Conservation (phyloP, 64 coral and sea anemone species). For the Actinia tenebrosa region DNA sequence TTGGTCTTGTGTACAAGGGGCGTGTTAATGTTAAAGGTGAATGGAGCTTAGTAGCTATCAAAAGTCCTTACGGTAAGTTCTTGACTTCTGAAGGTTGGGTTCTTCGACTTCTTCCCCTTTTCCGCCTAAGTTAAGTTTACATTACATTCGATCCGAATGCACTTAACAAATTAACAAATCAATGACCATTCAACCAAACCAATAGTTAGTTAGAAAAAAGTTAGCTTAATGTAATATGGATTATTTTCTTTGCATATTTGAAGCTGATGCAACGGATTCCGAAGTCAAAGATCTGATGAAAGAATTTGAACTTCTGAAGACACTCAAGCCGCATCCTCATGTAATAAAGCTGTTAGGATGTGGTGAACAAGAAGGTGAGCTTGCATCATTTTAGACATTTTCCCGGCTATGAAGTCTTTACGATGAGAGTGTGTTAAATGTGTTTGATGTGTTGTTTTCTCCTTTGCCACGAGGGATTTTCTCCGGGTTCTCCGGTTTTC, state of each 20-base stretch:
- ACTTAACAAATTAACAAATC: no score
- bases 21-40: not conserved
- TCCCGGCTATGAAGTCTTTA: not conserved
- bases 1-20: slow-evolving; percentile 49
- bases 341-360: slow-evolving; percentile 44
- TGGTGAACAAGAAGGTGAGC: slow-evolving; percentile 14
- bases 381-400: not conserved
- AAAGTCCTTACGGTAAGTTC: slow-evolving; percentile 38
- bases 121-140: no score
- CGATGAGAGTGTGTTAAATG: no score
- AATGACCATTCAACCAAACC: not conserved
- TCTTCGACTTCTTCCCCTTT: no score
- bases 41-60: slow-evolving; percentile 25
- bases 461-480: no score
- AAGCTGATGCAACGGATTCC: slow-evolving; percentile 20
- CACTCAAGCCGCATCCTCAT: slow-evolving; percentile 36
- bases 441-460: no score
- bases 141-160: no score
- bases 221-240: not conserved
- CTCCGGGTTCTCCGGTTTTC: no score
- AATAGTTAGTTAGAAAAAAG: not conserved
- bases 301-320: slow-evolving; percentile 38
- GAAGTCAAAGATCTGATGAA: slow-evolving; percentile 24
- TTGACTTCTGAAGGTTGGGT: no score
- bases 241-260: not conserved